A percentile compares a stretch with the other conserved stretches of the same genome.
phyloP scores from a whole-genome alignment of 2,888 invertebrate species.

The Cactoblastis cactorum region DNA sequence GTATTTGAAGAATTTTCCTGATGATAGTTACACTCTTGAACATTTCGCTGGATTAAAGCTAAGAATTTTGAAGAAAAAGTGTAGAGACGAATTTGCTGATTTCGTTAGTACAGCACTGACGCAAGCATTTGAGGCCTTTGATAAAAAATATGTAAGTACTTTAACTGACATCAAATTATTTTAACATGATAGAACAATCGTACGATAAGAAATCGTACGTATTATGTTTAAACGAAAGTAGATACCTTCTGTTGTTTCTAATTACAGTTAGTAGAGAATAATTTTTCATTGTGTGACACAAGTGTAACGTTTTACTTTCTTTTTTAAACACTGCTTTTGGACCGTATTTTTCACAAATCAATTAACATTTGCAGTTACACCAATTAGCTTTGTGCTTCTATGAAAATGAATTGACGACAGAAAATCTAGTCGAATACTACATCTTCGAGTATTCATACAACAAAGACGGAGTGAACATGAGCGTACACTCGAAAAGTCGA shows the following conservation, averaged over 20 bases:
- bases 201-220: too few relatives aligned
- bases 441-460: constrained; percentile 56
- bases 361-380: constrained; percentile 41
- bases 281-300: too few relatives aligned
- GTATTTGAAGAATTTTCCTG: constrained; percentile 53
- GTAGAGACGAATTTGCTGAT: constrained; percentile 52
- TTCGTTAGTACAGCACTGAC: constrained; percentile 51
- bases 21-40: constrained; percentile 48
- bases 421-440: constrained; percentile 58
- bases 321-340: background rate
- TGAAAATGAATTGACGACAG: constrained; percentile 45
- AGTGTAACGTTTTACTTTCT: background rate
- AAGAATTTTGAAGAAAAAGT: constrained; percentile 51
- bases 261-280: too few relatives aligned
- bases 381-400: constrained; percentile 63
- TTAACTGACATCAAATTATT: too few relatives aligned
- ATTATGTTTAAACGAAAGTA: too few relatives aligned
- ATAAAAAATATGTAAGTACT: constrained; percentile 61
- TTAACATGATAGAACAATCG: too few relatives aligned
- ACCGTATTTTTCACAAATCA: background rate
- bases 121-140: constrained; percentile 64
- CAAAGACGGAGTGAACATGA: constrained; percentile 42
- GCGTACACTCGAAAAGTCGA: constrained; percentile 37
- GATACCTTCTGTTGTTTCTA: too few relatives aligned
- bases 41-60: constrained; percentile 47